Evolutionary conservation across 2,797 vertebrate genomes (phyloP).

Genomic region (Acanthurus leucopareius): DNA sequence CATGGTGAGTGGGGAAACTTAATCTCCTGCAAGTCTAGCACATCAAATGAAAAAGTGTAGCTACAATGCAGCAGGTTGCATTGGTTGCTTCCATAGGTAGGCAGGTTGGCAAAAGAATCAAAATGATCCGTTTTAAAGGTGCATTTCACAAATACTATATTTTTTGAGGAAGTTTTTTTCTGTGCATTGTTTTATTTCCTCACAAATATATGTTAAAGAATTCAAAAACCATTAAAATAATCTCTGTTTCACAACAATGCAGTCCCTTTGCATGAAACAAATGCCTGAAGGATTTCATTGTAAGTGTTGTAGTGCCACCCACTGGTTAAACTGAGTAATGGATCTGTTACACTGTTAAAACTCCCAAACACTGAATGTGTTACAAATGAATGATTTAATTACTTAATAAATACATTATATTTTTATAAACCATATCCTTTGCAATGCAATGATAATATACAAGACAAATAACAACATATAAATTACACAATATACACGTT

Average conservation of each 20-base stretch:
- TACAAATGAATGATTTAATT: constrained; percentile 67
- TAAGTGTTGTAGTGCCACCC: constrained; percentile 40
- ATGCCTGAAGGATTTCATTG: background rate
- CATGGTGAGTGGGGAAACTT: constrained; percentile 59
- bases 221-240: background rate
- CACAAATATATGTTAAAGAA: background rate
- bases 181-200: background rate
- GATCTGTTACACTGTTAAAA: background rate
- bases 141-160: background rate
- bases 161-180: too few species aligned
- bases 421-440: constrained; percentile 45
- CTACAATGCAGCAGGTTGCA: background rate
- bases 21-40: background rate
- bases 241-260: rapidly evolving
- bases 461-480: constrained; percentile 49
- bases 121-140: background rate
- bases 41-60: background rate
- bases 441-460: constrained; percentile 46
- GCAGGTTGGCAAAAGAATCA: background rate
- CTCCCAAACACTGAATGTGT: background rate
- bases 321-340: constrained; percentile 38
- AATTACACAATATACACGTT: constrained; percentile 53
- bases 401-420: constrained; percentile 39
- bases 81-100: too few species aligned
- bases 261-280: background rate